These are phyloP conservation scores for Drosophila mulleri DNA, from an alignment of 2,888 invertebrate genomes.

Conservation along the genomic window DNA sequence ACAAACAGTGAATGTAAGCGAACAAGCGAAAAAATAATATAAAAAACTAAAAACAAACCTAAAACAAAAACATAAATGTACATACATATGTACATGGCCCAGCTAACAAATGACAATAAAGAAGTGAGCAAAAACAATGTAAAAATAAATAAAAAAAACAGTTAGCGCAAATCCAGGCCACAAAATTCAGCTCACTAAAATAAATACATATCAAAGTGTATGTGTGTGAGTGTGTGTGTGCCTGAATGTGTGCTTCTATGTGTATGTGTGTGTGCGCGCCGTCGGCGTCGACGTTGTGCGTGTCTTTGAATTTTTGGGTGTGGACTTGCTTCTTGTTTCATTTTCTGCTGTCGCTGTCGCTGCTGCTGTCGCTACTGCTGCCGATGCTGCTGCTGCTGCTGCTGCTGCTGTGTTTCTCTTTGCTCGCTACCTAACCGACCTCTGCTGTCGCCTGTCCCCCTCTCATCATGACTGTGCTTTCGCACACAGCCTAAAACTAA, in stretches of 20 bases:
- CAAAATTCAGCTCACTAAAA: conserved; percentile 57
- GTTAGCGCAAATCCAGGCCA: conserved; percentile 60
- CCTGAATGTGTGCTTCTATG: conserved; percentile 19
- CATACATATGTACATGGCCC: not conserved
- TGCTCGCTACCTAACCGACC: conserved; percentile 5
- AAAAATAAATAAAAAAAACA: conserved; percentile 49
- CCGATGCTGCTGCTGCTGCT: conserved; percentile 1
- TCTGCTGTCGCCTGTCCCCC: not conserved
- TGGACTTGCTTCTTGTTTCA: conserved; percentile 81
- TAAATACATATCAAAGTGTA: conserved; percentile 44
- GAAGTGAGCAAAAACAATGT: conserved; percentile 24
- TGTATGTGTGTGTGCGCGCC: conserved; percentile 36
- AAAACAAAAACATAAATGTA: not conserved
- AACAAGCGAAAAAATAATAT: not conserved
- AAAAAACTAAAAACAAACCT: not conserved
- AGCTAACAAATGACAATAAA: conserved; percentile 31
- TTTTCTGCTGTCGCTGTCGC: conserved; percentile 34
- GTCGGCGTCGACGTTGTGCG: conserved; percentile 63
- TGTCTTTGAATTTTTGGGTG: conserved; percentile 82
- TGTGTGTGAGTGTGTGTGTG: conserved; percentile 22
- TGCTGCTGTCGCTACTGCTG: conserved; percentile 19
- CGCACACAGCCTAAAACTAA: conserved; percentile 23
- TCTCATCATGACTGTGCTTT: not conserved
- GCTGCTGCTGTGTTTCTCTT: conserved; percentile 26
- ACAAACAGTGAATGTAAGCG: conserved; percentile 53